Evolutionary conservation across 2,797 vertebrate genomes (phyloP), one percentile per base, ranked within the genome.

Genomic region (Hylomyscus alleni): DNA sequence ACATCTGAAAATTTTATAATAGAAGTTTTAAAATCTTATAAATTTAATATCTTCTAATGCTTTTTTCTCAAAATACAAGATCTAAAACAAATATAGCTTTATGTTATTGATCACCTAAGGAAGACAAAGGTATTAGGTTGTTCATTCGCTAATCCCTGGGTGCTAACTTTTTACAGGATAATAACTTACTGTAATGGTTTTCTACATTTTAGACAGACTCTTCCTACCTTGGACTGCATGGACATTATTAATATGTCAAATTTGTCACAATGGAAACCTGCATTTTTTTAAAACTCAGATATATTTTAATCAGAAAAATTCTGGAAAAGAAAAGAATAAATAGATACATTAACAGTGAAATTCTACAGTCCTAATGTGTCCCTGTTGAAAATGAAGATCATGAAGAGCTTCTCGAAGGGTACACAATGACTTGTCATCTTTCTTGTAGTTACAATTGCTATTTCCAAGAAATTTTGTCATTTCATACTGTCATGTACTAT

Each of bases 331-430:
- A 56, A 44, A 91, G n/a, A 40, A 69, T 60, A 91, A 52, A 69
- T 17, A 54, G n/a, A 69, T 69, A 29, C 22, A 6, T 82, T 95
- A 94, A 93, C 83, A 93, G 47, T 77, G 26, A 90, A 91, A 5
- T 89, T 56, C 1, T 67, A 40, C 0, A 78, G 75, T 76, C 2
- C 85, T 37, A 62, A 72, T 20, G 89, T 12, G 60, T 62, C 75
- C 19, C 34, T 88, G 9, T 34, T 60, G 87, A 85, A 93, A 94
- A 75, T 72, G 6, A 85, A 67, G 60, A 89, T 65, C 2, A 58
- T 44, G 60, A 60, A 88, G 72, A 24, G 15, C 34, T 29, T 69
- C 54, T 76, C 67, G 47, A 83, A 80, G 31, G 3, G 72, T 7
- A 10, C 3, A 80, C 26, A 91, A 84, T 40, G 4, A 12, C 9